Base-by-base conservation (phyloP, 2,888 invertebrate species). In the Megastigmus dorsalis region DNA sequence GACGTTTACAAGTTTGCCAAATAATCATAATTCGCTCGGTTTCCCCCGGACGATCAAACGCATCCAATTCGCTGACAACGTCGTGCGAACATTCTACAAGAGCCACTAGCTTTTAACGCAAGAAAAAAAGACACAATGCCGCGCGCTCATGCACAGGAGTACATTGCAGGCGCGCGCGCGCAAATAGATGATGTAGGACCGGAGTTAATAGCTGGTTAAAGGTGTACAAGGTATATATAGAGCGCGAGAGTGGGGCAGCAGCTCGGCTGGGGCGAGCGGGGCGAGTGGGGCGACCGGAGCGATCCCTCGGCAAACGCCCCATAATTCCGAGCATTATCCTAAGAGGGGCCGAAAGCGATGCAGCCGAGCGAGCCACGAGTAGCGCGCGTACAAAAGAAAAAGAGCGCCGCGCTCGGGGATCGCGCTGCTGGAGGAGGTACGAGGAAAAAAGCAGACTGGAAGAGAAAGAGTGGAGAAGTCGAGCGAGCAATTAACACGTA, bases 401-500 rank as follows among this genome's bases (percentile, higher is more conserved):
- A 50, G 15, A 54, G 41, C 9, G 9, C n/a, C 48, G 9, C 38
- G 13, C 1, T 10, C 9, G 23, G 38, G n/a, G 13, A 10, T 3
- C 1, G 33, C 9, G n/a, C 10, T n/a, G n/a, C n/a, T n/a, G n/a
- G n/a, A n/a, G n/a, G n/a, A n/a, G n/a, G n/a, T n/a, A n/a, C n/a
- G n/a, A n/a, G n/a, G n/a, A n/a, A n/a, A n/a, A n/a, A n/a, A n/a
- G n/a, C n/a, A n/a, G n/a, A n/a, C n/a, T n/a, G n/a, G n/a, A n/a
- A n/a, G n/a, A n/a, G n/a, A n/a, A n/a, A n/a, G n/a, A n/a, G n/a
- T n/a, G n/a, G n/a, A 38, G 38, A n/a, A 60, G 28, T 55, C 75
- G 71, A 13, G 67, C 50, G 55, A 71, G 71, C 75, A 71, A 75
- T 75, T 75, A 75, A 71, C 75, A 66, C 76, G 66, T 67, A 62